Evolutionary conservation across 1,140 invertebrate genomes (phyloP).

Genomic region (Eriocheir sinensis): DNA sequence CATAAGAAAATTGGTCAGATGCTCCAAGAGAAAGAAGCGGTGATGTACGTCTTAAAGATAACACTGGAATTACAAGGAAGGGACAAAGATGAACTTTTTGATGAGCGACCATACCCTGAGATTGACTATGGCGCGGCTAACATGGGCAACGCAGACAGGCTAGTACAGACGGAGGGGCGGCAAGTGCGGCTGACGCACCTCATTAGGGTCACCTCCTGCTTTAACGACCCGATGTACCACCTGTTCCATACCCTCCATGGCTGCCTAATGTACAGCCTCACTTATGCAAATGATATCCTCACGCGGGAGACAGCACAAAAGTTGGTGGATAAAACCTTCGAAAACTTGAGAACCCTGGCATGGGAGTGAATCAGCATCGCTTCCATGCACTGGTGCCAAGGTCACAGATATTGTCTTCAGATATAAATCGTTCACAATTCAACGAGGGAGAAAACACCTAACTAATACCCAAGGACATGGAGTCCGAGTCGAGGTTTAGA

Average conservation of each 20-base stretch:
- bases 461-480: too few relatives aligned
- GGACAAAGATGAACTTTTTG: background rate
- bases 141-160: conserved; percentile 32
- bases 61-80: too few relatives aligned
- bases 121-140: conserved; percentile 14
- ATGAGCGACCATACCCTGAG: background rate
- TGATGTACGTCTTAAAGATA: background rate
- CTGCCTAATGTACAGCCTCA: conserved; percentile 40
- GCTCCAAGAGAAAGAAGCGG: background rate
- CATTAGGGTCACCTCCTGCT: background rate
- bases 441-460: too few relatives aligned
- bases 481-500: too few relatives aligned
- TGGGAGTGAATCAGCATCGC: background rate
- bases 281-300: background rate
- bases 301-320: background rate
- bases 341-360: background rate
- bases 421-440: too few relatives aligned
- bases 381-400: too few relatives aligned
- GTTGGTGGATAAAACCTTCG: background rate
- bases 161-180: conserved; percentile 33
- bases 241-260: conserved; percentile 47
- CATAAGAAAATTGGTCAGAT: background rate
- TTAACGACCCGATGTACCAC: background rate
- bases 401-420: too few relatives aligned
- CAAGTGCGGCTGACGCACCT: conserved; percentile 32